Percentiles rank a stretch among this genome's conserved stretches.
These are phyloP conservation scores for Vanessa tameamea DNA, from an alignment of 1,140 invertebrate genomes.

Conservation along the genomic window DNA sequence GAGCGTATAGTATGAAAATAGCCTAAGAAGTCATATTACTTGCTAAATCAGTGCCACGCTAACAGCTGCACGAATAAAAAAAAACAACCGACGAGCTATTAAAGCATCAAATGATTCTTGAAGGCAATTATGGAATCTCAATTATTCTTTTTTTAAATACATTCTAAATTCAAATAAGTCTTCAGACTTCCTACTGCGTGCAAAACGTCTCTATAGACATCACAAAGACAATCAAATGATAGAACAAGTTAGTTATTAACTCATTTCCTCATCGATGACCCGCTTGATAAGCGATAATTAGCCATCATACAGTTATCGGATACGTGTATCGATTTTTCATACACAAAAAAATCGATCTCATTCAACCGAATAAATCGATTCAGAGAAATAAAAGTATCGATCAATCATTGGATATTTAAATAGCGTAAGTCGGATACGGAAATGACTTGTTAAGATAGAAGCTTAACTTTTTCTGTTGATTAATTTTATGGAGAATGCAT, in stretches of 20 bases:
- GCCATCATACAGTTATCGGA: constrained; percentile 68
- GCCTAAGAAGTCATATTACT: no score
- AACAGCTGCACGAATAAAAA: background rate
- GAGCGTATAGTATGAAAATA: no score
- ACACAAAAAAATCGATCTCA: constrained; percentile 63
- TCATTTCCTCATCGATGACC: constrained; percentile 60
- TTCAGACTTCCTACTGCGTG: constrained; percentile 16
- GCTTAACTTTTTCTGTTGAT: constrained; percentile 18
- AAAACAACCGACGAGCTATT: constrained; percentile 13
- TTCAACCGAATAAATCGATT: constrained; percentile 68
- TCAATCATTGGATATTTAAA: constrained; percentile 74
- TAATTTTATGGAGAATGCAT: constrained; percentile 15
- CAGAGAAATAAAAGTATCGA: constrained; percentile 70
- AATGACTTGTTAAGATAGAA: constrained; percentile 44
- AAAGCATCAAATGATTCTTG: background rate
- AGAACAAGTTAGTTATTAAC: constrained; percentile 31
- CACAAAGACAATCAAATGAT: constrained; percentile 23
- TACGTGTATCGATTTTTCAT: constrained; percentile 74
- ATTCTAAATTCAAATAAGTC: constrained; percentile 9
- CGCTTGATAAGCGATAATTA: constrained; percentile 75
- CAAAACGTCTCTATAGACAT: constrained; percentile 17
- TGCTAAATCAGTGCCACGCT: no score
- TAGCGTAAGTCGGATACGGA: constrained; percentile 55
- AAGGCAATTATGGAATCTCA: background rate
- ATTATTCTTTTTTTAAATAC: background rate